These are phyloP conservation scores for Vesta saturnalis DNA, from an alignment of 2,888 invertebrate species.

Conservation along the genomic window DNA sequence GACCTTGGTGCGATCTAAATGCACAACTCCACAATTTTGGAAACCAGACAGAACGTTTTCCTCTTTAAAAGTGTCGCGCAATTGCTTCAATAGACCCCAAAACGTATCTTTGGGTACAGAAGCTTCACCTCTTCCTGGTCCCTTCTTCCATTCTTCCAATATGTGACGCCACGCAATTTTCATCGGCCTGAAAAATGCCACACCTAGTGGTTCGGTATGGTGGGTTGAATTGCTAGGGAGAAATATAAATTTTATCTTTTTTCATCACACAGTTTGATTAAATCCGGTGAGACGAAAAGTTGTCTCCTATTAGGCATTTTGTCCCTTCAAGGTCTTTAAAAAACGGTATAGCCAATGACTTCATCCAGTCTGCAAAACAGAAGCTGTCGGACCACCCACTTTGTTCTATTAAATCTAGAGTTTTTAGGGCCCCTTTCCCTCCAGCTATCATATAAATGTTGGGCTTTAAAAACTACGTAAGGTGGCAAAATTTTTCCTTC, in stretches of 20 bases:
- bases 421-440: not conserved
- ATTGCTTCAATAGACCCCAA: not conserved
- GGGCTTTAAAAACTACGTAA: not conserved
- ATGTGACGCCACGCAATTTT: conserved; percentile 12
- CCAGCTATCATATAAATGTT: not conserved
- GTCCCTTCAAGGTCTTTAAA: not conserved
- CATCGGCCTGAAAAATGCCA: conserved; percentile 16
- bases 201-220: conserved; percentile 8
- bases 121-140: not conserved
- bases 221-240: not conserved
- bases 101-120: not conserved
- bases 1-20: not conserved
- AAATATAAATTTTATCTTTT: not conserved
- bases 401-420: not conserved
- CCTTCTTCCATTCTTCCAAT: conserved; percentile 9
- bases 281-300: not conserved
- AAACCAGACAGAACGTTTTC: too few species aligned
- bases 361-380: not conserved
- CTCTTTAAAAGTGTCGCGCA: not conserved
- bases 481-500: not conserved
- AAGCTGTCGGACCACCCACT: not conserved
- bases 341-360: not conserved
- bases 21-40: too few species aligned
- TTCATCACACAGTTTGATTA: not conserved
- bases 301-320: not conserved